Evolutionary conservation across 2,113 vertebrate species (phyloP).

Genomic region (Oriolus oriolus): DNA sequence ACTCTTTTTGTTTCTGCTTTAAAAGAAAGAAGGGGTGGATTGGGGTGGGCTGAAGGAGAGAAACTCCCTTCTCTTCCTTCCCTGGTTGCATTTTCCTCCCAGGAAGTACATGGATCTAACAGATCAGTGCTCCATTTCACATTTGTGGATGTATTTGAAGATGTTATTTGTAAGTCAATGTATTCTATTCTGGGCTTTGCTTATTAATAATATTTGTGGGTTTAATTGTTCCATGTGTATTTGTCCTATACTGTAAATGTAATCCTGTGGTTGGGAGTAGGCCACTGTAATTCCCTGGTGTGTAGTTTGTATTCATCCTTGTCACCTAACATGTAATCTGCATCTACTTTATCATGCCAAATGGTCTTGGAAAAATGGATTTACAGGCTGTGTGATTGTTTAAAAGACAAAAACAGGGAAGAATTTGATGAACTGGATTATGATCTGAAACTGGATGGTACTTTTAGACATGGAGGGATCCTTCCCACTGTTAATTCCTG

Average conservation of each 20-base stretch:
- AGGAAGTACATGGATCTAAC: background rate
- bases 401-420: background rate
- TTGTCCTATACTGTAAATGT: slow-evolving; percentile 24
- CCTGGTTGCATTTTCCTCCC: background rate
- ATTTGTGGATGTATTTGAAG: slow-evolving; percentile 22
- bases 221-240: slow-evolving; percentile 20
- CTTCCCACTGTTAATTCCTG: background rate
- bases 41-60: background rate
- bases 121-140: slow-evolving; percentile 44
- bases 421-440: background rate
- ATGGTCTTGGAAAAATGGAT: background rate
- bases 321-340: background rate
- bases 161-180: background rate
- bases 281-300: background rate
- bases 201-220: slow-evolving; percentile 7
- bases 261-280: background rate
- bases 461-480: background rate
- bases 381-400: background rate
- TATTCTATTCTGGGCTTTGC: slow-evolving; percentile 2
- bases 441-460: slow-evolving; percentile 14
- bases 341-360: background rate
- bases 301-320: background rate
- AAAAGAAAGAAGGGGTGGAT: background rate
- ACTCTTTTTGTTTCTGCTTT: slow-evolving; percentile 1
- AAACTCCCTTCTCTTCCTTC: background rate